phyloP scores from a whole-genome alignment of 1,140 invertebrate genomes.

The Trichonephila clavipes region DNA sequence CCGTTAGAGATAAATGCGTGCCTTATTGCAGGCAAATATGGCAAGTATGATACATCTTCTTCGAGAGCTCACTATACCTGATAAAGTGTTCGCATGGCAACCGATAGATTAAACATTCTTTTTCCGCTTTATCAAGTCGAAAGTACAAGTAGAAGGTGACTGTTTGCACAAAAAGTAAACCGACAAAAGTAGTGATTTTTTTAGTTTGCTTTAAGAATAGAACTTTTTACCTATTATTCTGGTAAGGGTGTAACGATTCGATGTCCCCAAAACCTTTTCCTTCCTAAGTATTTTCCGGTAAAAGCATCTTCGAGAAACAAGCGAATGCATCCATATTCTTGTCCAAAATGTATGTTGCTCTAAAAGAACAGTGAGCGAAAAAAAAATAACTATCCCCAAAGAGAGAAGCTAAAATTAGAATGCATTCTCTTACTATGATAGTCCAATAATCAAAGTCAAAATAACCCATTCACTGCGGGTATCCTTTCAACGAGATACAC shows the following conservation, averaged over 20 bases:
- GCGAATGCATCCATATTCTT: too few species aligned
- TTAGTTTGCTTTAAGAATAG: neutral
- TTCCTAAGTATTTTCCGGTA: too few species aligned
- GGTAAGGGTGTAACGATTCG: neutral
- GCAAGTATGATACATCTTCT: constrained; percentile 56
- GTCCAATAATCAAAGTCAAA: too few species aligned
- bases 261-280: neutral
- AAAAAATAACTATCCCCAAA: too few species aligned
- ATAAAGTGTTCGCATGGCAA: constrained; percentile 62
- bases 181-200: constrained; percentile 56
- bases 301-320: too few species aligned
- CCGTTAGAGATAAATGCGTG: constrained; percentile 55
- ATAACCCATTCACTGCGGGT: too few species aligned
- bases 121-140: constrained; percentile 52
- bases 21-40: constrained; percentile 38
- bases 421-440: too few species aligned
- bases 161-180: constrained; percentile 56
- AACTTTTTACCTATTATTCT: neutral
- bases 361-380: too few species aligned
- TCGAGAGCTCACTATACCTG: constrained; percentile 37
- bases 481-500: too few species aligned
- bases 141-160: constrained; percentile 68
- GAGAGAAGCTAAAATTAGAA: too few species aligned
- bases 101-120: constrained; percentile 53
- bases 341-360: too few species aligned